Base-by-base conservation (phyloP, 2,888 invertebrate genomes). In the Acronicta aceris region DNA sequence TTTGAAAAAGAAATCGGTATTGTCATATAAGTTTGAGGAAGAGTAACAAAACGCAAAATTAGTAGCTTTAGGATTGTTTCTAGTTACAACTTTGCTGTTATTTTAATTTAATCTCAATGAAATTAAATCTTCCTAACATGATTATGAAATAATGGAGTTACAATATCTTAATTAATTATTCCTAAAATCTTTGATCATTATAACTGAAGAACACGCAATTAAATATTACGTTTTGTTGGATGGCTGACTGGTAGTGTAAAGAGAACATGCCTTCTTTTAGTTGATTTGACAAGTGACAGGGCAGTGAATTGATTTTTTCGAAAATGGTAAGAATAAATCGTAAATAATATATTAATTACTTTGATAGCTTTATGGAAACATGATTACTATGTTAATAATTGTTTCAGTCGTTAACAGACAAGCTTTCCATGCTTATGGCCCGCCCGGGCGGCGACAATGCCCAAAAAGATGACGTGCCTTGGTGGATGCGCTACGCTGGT, bases 401-500 rank as follows among this genome's bases (percentile, higher is more conserved):
- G 60, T 91, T 92, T 49, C 85, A 97, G 97, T 97, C 97, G 85
- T 95, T 98, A 85, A 95, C 96, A 81, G 97, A 97, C 88, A 98
- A 97, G 95, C 95, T 98, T 82, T 95, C 96, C 71, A 96, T 96
- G 85, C 95, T 98, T 77, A 96, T 98, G 97, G 96, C 97, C 83
- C 96, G 97, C 84, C 98, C 98, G 71, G 97, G 97, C 78, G 97
- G 97, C 88, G 97, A 97, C 90, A 96, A 96, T 81, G 95, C 94
- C 73, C 96, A 96, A 76, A 97, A 97, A 95, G 98, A 98, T 91
- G 97, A 97, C 90, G 96, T 97, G 78, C 97, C 98, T 76, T 98
- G 97, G 98, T 98, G 97, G 96, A 95, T 98, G 96, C 98, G 97
- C 93, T 98, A 97, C 93, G 97, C 96, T 88, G 97, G 97, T 79